A percentile compares a stretch with the other conserved stretches of the same genome.
phyloP scores from a whole-genome alignment of 2,888 invertebrate species.

The Arge pagana region DNA sequence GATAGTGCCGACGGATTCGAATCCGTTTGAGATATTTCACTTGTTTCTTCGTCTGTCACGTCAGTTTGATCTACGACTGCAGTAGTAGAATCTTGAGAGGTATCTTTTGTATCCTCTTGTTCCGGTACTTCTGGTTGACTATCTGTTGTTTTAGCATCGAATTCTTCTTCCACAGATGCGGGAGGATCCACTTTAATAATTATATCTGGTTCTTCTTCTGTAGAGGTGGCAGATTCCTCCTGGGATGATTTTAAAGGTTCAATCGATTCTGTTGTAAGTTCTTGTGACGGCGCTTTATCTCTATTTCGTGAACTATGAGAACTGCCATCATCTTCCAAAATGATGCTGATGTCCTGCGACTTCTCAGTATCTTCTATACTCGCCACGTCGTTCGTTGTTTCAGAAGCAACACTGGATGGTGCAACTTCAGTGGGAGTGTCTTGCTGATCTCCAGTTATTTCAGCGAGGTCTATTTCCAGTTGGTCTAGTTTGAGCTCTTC shows the following conservation, averaged over 20 bases:
- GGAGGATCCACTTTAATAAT: constrained; percentile 26
- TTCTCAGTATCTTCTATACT: constrained; percentile 45
- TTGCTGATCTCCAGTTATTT: constrained; percentile 46
- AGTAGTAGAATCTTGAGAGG: constrained; percentile 32
- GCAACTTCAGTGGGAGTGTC: constrained; percentile 37
- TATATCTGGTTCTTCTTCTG: constrained; percentile 33
- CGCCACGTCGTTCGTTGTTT: constrained; percentile 38
- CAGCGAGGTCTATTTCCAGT: constrained; percentile 43
- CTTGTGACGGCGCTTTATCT: constrained; percentile 35
- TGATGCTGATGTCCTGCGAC: constrained; percentile 46
- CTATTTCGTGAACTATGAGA: constrained; percentile 34
- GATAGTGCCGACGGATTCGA: constrained; percentile 14
- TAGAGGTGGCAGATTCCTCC: constrained; percentile 29
- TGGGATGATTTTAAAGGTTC: constrained; percentile 42
- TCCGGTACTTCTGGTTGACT: constrained; percentile 19
- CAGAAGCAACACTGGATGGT: constrained; percentile 39
- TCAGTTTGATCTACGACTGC: constrained; percentile 32
- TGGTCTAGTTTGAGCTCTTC: constrained; percentile 34
- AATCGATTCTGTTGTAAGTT: constrained; percentile 23
- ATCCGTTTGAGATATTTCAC: constrained; percentile 26
- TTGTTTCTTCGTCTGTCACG: constrained; percentile 34
- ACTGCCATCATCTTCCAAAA: constrained; percentile 45
- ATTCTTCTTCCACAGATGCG: constrained; percentile 7
- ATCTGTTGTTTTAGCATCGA: constrained; percentile 18
- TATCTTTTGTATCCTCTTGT: constrained; percentile 36